Evolutionary conservation across 1,140 invertebrate genomes (phyloP).

Genomic region (Neodiprion pinetum): DNA sequence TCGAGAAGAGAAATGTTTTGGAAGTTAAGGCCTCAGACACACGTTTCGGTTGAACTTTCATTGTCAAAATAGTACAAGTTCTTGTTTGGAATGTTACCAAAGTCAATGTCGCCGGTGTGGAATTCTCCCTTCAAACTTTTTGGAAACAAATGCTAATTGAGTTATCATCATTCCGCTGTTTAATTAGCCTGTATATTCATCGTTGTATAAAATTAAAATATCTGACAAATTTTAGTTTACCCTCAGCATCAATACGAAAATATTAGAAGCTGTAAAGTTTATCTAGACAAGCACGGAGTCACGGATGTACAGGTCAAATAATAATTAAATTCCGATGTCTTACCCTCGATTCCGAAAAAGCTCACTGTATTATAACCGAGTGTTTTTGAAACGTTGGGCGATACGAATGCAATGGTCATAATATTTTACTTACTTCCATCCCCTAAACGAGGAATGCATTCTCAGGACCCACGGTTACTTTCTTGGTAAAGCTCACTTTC

Average conservation of each 20-base stretch:
- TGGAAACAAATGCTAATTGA: background rate
- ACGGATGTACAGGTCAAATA: background rate
- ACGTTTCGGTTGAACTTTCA: background rate
- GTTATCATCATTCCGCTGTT: background rate
- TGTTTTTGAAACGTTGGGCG: too few species aligned
- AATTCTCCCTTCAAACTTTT: slow-evolving; percentile 1
- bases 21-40: background rate
- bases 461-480: too few species aligned
- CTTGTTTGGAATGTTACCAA: too few species aligned
- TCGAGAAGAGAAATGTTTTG: background rate
- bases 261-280: background rate
- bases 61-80: too few species aligned
- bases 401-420: too few species aligned
- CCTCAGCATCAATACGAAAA: background rate
- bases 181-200: background rate
- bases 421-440: too few species aligned
- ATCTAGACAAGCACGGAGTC: background rate
- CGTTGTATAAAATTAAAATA: background rate
- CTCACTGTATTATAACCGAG: too few species aligned
- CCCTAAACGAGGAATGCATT: too few species aligned
- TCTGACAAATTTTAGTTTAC: slow-evolving; percentile 2
- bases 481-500: too few species aligned
- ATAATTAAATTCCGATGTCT: background rate
- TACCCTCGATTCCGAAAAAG: too few species aligned
- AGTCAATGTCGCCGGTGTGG: background rate